phyloP scores from a whole-genome alignment of 2,113 vertebrate species.

The Petaurus breviceps region DNA sequence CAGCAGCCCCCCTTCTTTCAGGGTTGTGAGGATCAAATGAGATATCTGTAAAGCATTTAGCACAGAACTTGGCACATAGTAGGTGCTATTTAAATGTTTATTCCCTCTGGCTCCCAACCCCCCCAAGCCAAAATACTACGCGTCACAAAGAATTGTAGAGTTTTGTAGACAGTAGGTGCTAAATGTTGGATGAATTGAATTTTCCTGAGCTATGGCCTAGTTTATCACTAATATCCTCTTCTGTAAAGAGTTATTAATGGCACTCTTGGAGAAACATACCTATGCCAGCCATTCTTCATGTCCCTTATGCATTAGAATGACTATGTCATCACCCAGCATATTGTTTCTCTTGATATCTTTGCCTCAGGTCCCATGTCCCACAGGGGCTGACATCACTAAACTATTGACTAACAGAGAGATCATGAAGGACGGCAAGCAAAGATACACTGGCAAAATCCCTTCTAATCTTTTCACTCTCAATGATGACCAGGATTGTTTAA shows the following conservation, averaged over 20 bases:
- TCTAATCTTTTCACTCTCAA: constrained; percentile 92
- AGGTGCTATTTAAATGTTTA: neutral
- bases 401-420: constrained; percentile 77
- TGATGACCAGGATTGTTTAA: constrained; percentile 82
- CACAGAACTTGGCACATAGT: neutral
- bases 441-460: constrained; percentile 81
- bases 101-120: accelerated
- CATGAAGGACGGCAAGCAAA: constrained; percentile 40
- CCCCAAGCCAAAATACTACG: neutral
- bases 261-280: neutral
- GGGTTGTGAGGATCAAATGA: neutral
- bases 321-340: neutral
- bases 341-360: constrained; percentile 17
- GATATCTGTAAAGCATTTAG: no score
- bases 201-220: neutral
- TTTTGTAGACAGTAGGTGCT: neutral
- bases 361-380: constrained; percentile 82
- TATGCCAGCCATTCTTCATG: neutral
- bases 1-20: neutral
- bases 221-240: neutral
- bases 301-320: neutral
- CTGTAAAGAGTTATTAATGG: neutral
- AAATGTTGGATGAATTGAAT: neutral
- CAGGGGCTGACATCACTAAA: constrained; percentile 77
- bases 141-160: neutral